Conservation (phyloP, 2,888 invertebrate genomes). For the Agrotis ipsilon region DNA sequence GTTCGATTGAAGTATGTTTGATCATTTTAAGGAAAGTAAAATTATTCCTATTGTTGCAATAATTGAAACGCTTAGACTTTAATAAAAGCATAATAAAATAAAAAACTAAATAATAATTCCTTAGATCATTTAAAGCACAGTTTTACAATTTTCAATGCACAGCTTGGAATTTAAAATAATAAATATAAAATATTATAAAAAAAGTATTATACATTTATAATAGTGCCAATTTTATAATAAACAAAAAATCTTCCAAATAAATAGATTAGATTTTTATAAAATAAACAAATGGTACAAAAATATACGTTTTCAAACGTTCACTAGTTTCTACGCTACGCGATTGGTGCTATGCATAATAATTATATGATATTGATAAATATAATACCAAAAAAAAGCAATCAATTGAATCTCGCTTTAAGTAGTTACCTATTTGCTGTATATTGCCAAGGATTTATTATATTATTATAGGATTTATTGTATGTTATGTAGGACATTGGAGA, state of each 20-base stretch:
- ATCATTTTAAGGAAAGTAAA: conserved; percentile 14
- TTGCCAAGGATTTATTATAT: conserved; percentile 47
- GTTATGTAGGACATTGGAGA: conserved; percentile 44
- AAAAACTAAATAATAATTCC: conserved; percentile 16
- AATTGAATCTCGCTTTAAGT: conserved; percentile 68
- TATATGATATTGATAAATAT: conserved; percentile 59
- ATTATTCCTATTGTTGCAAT: conserved; percentile 49
- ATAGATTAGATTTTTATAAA: conserved; percentile 64
- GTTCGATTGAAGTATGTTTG: conserved; percentile 9
- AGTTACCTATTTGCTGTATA: conserved; percentile 71
- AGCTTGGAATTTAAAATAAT: conserved; percentile 46
- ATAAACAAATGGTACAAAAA: conserved; percentile 61
- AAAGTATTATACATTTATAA: conserved; percentile 26
- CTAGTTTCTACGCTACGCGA: conserved; percentile 72
- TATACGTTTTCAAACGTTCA: conserved; percentile 44
- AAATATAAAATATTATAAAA: conserved; percentile 11
- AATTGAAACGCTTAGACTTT: conserved; percentile 48
- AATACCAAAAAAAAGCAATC: conserved; percentile 79
- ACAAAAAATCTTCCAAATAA: conserved; percentile 53
- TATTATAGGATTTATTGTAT: conserved; percentile 19
- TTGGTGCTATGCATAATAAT: conserved; percentile 77
- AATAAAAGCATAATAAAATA: conserved; percentile 31
- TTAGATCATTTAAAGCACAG: conserved; percentile 49
- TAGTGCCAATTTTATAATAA: conserved; percentile 54
- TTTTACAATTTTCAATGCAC: conserved; percentile 49